Conservation (phyloP, 2,797 vertebrate species). For the Echeneis naucrates region DNA sequence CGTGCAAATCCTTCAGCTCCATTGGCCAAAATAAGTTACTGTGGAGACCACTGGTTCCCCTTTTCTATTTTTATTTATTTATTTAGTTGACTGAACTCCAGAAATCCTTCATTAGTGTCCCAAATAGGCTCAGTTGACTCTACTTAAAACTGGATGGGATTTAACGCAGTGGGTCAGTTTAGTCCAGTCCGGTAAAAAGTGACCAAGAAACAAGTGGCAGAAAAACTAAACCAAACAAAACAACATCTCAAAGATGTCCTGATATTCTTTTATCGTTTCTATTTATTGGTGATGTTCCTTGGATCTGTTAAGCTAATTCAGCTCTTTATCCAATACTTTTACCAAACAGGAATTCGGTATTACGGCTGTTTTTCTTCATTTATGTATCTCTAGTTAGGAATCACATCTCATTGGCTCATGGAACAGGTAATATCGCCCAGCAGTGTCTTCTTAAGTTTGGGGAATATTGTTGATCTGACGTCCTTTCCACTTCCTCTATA, state of each 20-base stretch:
- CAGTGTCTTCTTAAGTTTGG: conserved; percentile 2
- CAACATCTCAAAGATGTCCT: background rate
- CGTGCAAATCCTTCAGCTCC: background rate
- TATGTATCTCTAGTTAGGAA: background rate
- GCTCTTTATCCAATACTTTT: background rate
- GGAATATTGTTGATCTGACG: conserved; percentile 2
- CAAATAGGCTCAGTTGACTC: background rate
- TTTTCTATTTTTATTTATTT: too few relatives aligned
- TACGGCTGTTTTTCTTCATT: too few relatives aligned
- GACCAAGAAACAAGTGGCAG: background rate
- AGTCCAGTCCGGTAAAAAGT: background rate
- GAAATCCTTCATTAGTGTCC: background rate
- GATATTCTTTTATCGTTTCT: background rate
- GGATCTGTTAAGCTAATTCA: background rate
- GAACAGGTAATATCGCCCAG: background rate
- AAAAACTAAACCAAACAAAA: too few relatives aligned
- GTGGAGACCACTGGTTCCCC: background rate
- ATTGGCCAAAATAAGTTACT: background rate
- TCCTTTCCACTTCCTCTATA: conserved; percentile 5
- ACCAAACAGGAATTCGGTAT: background rate
- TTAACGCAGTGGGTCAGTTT: background rate
- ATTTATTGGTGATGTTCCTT: background rate
- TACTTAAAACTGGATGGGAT: background rate
- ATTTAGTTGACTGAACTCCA: background rate
- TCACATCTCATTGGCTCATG: conserved; percentile 8